A percentile compares a stretch with the other conserved stretches of the same genome.
Conservation (phyloP, 2,797 vertebrate species). For the Pelodytes ibericus region DNA sequence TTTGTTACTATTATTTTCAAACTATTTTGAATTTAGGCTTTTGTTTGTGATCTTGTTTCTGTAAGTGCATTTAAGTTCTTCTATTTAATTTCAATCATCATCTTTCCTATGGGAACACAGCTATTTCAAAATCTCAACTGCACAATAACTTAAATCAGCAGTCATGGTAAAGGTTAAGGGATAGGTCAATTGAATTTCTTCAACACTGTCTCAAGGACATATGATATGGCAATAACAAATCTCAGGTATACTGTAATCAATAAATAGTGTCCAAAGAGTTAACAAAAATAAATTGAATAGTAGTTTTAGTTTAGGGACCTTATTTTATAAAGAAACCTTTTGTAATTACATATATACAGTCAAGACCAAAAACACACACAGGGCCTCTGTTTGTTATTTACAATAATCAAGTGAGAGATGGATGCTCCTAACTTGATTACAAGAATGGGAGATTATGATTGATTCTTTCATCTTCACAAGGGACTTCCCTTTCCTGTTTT, state of each 20-base stretch:
- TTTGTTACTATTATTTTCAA: no score
- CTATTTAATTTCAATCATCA: constrained; percentile 66
- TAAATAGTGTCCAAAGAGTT: constrained; percentile 56
- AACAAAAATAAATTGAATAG: neutral
- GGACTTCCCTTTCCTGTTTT: no score
- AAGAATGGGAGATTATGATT: no score
- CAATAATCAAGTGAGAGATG: neutral
- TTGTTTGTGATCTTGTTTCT: constrained; percentile 59
- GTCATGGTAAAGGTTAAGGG: constrained; percentile 65
- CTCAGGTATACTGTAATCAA: constrained; percentile 61
- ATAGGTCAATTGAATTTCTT: constrained; percentile 71
- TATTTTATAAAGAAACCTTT: neutral
- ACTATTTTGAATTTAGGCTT: no score
- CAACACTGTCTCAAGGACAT: constrained; percentile 65
- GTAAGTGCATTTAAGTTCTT: constrained; percentile 57
- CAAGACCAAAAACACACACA: neutral
- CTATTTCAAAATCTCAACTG: constrained; percentile 60
- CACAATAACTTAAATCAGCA: constrained; percentile 66
- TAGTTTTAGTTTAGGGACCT: neutral
- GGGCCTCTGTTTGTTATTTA: neutral
- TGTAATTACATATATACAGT: neutral
- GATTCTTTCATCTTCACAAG: no score
- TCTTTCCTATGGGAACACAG: constrained; percentile 55
- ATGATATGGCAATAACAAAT: constrained; percentile 57
- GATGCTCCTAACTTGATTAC: no score